A percentile compares a stretch with the other conserved stretches of the same genome.
These are phyloP conservation scores for Amorpha juglandis DNA, from an alignment of 2,888 invertebrate genomes.

Conservation along the genomic window DNA sequence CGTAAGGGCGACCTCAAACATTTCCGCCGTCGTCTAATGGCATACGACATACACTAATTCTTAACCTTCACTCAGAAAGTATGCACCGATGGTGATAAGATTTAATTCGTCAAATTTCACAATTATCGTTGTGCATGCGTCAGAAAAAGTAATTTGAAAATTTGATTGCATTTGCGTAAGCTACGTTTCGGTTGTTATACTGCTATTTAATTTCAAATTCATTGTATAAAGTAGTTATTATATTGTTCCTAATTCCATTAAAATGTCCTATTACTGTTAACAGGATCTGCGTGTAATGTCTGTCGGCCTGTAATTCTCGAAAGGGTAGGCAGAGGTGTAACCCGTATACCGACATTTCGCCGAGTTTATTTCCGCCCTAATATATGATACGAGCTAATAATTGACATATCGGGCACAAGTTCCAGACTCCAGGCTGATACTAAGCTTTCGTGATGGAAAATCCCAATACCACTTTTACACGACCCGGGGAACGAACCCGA, in stretches of 20 bases:
- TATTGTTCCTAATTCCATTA: neutral
- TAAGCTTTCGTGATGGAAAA: too few relatives aligned
- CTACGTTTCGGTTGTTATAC: neutral
- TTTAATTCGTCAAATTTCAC: neutral
- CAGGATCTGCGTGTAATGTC: neutral
- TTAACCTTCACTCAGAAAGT: neutral
- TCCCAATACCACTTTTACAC: too few relatives aligned
- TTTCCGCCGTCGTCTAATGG: neutral
- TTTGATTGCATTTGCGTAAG: neutral
- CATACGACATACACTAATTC: neutral
- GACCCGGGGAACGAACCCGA: too few relatives aligned
- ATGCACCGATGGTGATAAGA: neutral
- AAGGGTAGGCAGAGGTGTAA: too few relatives aligned
- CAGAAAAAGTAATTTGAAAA: neutral
- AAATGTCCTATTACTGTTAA: too few relatives aligned
- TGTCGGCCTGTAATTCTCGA: too few relatives aligned
- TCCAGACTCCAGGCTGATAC: too few relatives aligned
- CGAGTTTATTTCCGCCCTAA: too few relatives aligned
- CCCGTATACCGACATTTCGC: too few relatives aligned
- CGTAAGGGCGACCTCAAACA: constrained; percentile 5
- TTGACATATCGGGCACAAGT: too few relatives aligned
- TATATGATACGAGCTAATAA: too few relatives aligned
- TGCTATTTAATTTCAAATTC: neutral
- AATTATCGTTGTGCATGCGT: neutral
- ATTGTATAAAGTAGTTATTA: neutral